Conservation (phyloP, 2,797 vertebrate species). For the Amblyopsis hoosieri region DNA sequence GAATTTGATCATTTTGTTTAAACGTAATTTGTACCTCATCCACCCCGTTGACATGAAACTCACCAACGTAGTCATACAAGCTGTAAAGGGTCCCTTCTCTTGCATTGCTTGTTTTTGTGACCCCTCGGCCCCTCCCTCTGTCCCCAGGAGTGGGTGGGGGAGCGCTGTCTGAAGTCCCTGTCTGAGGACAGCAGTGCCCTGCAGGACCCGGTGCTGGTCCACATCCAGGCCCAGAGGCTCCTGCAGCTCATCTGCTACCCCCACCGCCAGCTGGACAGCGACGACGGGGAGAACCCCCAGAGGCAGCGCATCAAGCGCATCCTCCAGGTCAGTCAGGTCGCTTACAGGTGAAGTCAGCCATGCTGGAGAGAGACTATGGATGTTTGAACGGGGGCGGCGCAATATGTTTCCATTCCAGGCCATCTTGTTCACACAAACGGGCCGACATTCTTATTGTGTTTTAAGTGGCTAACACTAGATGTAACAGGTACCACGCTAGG, state of each 20-base stretch:
- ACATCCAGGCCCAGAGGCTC: conserved; percentile 95
- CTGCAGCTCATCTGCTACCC: conserved; percentile 99
- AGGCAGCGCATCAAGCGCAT: conserved; percentile 98
- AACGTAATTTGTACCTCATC: no score
- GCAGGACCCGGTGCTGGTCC: conserved; percentile 96
- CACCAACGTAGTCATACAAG: background rate
- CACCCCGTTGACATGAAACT: background rate
- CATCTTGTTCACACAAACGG: no score
- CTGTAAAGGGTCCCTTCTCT: no score
- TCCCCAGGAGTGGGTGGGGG: conserved; percentile 96
- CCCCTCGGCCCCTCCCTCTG: background rate
- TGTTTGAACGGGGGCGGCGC: no score
- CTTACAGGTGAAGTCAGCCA: no score
- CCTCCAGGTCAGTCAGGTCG: conserved; percentile 83
- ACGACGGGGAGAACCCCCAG: conserved; percentile 97
- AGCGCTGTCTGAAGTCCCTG: conserved; percentile 95
- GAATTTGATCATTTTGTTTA: no score
- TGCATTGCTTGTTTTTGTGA: no score
- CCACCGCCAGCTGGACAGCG: conserved; percentile 92
- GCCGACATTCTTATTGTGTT: no score
- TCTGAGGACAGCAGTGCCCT: conserved; percentile 98
- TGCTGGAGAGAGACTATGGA: no score
- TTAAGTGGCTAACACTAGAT: no score
- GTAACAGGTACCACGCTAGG: no score
- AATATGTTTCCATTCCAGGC: no score